Evolutionary conservation across 1,140 invertebrate species (phyloP).

Genomic region (Apis laboriosa): DNA sequence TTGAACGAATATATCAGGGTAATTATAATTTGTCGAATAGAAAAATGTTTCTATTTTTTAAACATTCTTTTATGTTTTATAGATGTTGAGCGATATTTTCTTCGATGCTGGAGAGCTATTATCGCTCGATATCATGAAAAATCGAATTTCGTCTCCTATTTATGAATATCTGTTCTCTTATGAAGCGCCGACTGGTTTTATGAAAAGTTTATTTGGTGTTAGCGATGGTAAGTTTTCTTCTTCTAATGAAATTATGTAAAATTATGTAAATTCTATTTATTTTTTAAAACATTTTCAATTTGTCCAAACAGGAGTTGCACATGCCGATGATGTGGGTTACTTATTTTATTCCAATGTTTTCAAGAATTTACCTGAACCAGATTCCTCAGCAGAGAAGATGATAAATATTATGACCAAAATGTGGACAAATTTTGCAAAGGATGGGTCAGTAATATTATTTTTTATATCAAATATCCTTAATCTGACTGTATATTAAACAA

Average conservation of each 20-base stretch:
- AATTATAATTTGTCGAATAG: constrained; percentile 52
- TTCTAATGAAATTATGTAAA: neutral
- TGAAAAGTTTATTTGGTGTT: constrained; percentile 69
- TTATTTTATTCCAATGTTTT: constrained; percentile 81
- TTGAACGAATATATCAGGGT: constrained; percentile 80
- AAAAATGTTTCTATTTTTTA: neutral
- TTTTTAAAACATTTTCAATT: neutral
- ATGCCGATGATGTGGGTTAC: constrained; percentile 87
- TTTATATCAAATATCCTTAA: neutral
- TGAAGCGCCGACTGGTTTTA: constrained; percentile 67
- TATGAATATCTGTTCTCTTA: constrained; percentile 75
- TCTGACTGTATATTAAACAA: neutral
- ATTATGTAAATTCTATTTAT: neutral
- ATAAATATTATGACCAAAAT: constrained; percentile 76
- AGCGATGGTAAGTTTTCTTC: constrained; percentile 62
- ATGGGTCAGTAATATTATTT: constrained; percentile 74
- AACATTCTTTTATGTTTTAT: constrained; percentile 24
- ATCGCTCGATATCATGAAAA: constrained; percentile 64
- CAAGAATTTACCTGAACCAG: constrained; percentile 70
- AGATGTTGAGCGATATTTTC: constrained; percentile 71
- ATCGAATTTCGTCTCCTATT: constrained; percentile 69
- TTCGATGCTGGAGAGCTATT: constrained; percentile 63
- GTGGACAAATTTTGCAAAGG: constrained; percentile 82
- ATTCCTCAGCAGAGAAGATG: constrained; percentile 69
- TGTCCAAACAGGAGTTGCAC: constrained; percentile 80